phyloP scores from a whole-genome alignment of 1,140 invertebrate genomes.

The Gryon sp. region DNA sequence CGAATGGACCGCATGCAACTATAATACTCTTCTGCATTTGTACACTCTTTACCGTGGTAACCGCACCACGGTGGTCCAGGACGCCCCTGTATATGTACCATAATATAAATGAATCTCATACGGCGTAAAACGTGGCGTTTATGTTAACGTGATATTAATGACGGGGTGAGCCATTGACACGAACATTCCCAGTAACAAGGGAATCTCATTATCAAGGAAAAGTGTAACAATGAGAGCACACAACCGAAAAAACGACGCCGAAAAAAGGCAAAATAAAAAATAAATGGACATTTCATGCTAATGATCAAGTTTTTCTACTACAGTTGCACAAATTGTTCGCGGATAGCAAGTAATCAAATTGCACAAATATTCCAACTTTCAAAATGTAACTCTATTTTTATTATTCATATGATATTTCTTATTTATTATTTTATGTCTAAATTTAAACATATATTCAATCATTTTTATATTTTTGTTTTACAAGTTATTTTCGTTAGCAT shows the following conservation, averaged over 20 bases:
- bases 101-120: conserved; percentile 47
- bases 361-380: too few relatives aligned
- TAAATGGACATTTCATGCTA: conserved; percentile 16
- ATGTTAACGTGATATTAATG: conserved; percentile 61
- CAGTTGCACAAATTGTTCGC: background rate
- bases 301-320: conserved; percentile 20
- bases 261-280: conserved; percentile 5
- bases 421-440: background rate
- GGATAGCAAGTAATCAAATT: background rate
- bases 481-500: background rate
- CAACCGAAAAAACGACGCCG: conserved; percentile 32
- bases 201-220: conserved; percentile 48
- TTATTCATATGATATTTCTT: too few relatives aligned
- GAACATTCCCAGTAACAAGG: conserved; percentile 54
- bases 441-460: background rate
- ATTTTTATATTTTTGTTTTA: background rate
- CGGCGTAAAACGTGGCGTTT: conserved; percentile 62
- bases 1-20: conserved; percentile 68
- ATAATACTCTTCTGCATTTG: conserved; percentile 70
- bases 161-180: conserved; percentile 64
- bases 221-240: conserved; percentile 41
- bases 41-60: conserved; percentile 55
- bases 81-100: conserved; percentile 39
- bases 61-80: conserved; percentile 39
- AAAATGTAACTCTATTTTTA: too few relatives aligned